phyloP scores from a whole-genome alignment of 2,888 invertebrate species.

The Limenitis camilla region DNA sequence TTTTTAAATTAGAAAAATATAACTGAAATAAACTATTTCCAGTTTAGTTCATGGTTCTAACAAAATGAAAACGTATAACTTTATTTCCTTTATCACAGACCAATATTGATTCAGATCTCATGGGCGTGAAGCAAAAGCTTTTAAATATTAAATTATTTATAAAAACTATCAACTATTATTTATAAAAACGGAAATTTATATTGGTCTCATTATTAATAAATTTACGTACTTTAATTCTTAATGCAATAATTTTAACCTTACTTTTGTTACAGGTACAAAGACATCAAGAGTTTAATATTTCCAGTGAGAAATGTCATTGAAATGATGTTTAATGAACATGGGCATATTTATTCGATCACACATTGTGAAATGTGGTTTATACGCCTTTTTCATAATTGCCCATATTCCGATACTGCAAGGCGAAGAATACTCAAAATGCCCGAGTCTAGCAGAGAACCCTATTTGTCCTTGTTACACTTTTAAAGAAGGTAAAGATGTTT shows the following conservation, averaged over 20 bases:
- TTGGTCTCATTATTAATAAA: too few relatives aligned
- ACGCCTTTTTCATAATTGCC: conserved; percentile 71
- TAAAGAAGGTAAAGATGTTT: conserved; percentile 79
- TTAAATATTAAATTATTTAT: too few relatives aligned
- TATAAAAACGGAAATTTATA: too few relatives aligned
- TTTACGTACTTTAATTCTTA: not conserved
- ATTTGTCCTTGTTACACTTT: conserved; percentile 94
- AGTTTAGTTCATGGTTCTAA: too few relatives aligned
- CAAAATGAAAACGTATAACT: too few relatives aligned
- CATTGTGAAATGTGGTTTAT: conserved; percentile 63
- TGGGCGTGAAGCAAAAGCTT: too few relatives aligned
- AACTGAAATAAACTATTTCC: too few relatives aligned
- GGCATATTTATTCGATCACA: conserved; percentile 54
- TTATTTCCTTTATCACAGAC: too few relatives aligned
- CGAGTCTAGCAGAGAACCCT: conserved; percentile 83
- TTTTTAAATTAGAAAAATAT: too few relatives aligned
- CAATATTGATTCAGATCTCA: too few relatives aligned
- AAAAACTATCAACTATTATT: too few relatives aligned
- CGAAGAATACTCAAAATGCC: conserved; percentile 77
- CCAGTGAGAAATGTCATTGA: conserved; percentile 65
- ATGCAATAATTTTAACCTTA: not conserved
- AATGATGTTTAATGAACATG: conserved; percentile 60
- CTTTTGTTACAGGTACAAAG: conserved; percentile 26
- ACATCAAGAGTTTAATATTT: conserved; percentile 26
- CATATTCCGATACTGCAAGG: conserved; percentile 71